A percentile compares a stretch with the other conserved stretches of the same genome.
phyloP scores from a whole-genome alignment of 2,888 invertebrate species.

The Strigamia transsilvanica region DNA sequence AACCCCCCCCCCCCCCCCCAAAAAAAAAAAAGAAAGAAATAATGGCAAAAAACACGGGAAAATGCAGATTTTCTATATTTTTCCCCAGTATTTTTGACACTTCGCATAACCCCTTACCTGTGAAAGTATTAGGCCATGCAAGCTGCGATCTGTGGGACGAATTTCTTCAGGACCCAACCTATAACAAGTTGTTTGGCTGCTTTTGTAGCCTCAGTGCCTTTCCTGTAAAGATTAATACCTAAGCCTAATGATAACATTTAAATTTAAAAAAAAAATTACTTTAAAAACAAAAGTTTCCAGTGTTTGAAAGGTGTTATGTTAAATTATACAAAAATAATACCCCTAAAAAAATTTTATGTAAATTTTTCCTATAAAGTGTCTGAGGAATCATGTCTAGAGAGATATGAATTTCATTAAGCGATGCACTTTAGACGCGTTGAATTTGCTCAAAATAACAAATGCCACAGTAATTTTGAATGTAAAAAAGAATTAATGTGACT shows the following conservation, averaged over 20 bases:
- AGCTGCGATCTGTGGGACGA: too few relatives aligned
- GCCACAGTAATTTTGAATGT: not conserved
- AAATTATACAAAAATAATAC: not conserved
- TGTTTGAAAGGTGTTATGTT: not conserved
- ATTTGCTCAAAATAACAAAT: not conserved
- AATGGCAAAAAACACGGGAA: too few relatives aligned
- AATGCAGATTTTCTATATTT: too few relatives aligned
- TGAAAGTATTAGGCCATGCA: too few relatives aligned
- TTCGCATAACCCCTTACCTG: too few relatives aligned
- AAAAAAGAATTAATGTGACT: not conserved
- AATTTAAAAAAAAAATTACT: too few relatives aligned
- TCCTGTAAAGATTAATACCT: not conserved
- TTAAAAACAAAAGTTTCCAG: too few relatives aligned
- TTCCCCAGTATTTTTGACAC: too few relatives aligned
- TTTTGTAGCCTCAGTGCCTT: not conserved
- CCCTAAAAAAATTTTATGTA: too few relatives aligned
- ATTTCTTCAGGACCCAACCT: too few relatives aligned
- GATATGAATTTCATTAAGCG: constrained; percentile 25
- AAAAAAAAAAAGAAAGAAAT: too few relatives aligned
- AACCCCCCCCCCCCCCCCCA: too few relatives aligned
- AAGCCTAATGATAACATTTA: not conserved
- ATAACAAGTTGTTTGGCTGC: not conserved
- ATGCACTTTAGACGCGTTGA: not conserved
- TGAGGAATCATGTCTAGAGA: constrained; percentile 4
- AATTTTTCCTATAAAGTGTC: not conserved